phyloP scores from a whole-genome alignment of 2,113 vertebrate species.

The Microtus richardsoni region DNA sequence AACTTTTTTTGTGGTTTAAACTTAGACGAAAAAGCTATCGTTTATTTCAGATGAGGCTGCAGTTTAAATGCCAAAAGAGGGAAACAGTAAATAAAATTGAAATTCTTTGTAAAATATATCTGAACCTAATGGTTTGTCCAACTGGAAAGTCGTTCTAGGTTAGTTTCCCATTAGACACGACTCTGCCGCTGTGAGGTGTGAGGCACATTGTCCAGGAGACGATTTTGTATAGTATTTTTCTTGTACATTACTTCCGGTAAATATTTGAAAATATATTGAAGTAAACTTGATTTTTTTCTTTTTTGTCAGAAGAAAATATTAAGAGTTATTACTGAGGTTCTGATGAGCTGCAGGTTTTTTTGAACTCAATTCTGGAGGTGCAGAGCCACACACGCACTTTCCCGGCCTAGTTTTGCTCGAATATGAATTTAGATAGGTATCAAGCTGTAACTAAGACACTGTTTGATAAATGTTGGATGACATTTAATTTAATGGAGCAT shows the following conservation, averaged over 20 bases:
- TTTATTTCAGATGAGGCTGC: slow-evolving; percentile 82
- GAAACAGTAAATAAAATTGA: slow-evolving; percentile 51
- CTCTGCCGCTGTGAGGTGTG: slow-evolving; percentile 91
- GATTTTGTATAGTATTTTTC: slow-evolving; percentile 99
- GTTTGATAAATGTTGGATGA: slow-evolving; percentile 96
- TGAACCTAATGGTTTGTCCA: slow-evolving; percentile 90
- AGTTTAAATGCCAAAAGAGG: slow-evolving; percentile 85
- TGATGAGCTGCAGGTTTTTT: slow-evolving; percentile 92
- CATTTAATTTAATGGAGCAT: slow-evolving; percentile 98
- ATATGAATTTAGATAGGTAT: slow-evolving; percentile 92
- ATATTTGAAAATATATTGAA: slow-evolving; percentile 99
- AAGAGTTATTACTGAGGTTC: slow-evolving; percentile 93
- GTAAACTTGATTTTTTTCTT: slow-evolving; percentile 90
- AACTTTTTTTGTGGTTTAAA: slow-evolving; percentile 78
- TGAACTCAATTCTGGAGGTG: slow-evolving; percentile 92
- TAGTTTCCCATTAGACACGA: slow-evolving; percentile 90
- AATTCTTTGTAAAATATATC: slow-evolving; percentile 86
- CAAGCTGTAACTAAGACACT: slow-evolving; percentile 92
- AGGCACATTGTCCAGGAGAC: slow-evolving; percentile 96
- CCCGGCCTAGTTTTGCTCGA: slow-evolving; percentile 94
- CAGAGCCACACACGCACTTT: slow-evolving; percentile 92
- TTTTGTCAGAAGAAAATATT: slow-evolving; percentile 89
- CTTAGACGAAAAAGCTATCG: slow-evolving; percentile 77
- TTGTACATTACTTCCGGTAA: slow-evolving; percentile 99
- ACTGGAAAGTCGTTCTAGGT: slow-evolving; percentile 92